Percentiles rank a stretch among this genome's conserved stretches.
Evolutionary conservation across 2,797 vertebrate genomes (phyloP).

Genomic region (Thripadectes ignobilis): DNA sequence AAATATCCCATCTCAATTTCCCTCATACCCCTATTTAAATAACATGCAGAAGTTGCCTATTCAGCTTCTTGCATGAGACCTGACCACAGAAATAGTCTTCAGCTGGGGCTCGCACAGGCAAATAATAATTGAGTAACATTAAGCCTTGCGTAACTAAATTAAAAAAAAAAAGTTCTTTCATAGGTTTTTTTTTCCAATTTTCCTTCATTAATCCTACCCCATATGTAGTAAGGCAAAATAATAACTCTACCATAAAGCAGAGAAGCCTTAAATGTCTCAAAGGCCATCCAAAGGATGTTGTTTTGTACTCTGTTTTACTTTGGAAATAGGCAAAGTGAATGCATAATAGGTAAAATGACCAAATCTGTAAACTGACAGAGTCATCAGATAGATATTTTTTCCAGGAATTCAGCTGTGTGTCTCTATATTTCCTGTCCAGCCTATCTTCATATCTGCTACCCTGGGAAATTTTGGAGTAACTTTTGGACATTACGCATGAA

Average conservation of each 20-base stretch:
- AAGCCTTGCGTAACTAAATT: constrained; percentile 6
- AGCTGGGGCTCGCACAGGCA: neutral
- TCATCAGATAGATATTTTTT: neutral
- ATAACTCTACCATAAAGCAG: neutral
- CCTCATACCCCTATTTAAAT: neutral
- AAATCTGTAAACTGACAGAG: neutral
- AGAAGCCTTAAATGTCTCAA: neutral
- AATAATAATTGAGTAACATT: neutral
- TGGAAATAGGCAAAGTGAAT: neutral
- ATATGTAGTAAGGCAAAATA: neutral
- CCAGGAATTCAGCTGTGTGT: constrained; percentile 3
- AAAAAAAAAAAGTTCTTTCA: neutral
- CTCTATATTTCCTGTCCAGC: constrained; percentile 47
- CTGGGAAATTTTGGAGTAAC: constrained; percentile 46
- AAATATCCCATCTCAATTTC: neutral
- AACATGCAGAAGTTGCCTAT: neutral
- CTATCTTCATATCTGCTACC: constrained; percentile 18
- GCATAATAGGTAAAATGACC: neutral
- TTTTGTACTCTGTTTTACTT: neutral
- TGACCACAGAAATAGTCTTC: neutral
- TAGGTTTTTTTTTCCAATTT: neutral
- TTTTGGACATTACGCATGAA: constrained; percentile 43
- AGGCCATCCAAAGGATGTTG: neutral
- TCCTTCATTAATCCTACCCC: neutral
- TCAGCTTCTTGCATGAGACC: neutral